A percentile compares a stretch with the other conserved stretches of the same genome.
phyloP scores from a whole-genome alignment of 64 coral and sea anemone species.

The Anthopleura sola region DNA sequence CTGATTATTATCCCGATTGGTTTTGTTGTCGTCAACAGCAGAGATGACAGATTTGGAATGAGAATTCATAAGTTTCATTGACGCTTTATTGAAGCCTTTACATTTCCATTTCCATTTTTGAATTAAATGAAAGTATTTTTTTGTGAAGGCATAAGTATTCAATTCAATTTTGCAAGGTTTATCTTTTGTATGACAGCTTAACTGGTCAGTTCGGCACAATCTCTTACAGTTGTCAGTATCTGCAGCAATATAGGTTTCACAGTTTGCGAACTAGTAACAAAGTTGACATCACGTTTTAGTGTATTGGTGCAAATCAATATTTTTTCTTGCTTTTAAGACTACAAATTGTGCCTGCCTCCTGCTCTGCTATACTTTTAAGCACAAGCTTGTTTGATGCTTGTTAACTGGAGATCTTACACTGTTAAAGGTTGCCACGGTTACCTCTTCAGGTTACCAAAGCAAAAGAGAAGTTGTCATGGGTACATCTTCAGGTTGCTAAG shows the following conservation, averaged over 20 bases:
- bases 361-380: neutral
- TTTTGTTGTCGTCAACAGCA: neutral
- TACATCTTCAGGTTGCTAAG: neutral
- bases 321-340: neutral
- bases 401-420: neutral
- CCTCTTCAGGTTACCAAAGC: neutral
- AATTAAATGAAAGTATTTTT: conserved; percentile 7
- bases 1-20: neutral
- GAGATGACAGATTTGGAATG: neutral
- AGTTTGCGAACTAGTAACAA: no score
- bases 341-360: no score
- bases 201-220: neutral
- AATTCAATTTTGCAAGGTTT: neutral
- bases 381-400: neutral
- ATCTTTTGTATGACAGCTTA: neutral
- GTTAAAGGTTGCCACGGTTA: neutral
- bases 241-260: no score
- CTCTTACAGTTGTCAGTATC: no score
- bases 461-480: neutral
- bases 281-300: no score
- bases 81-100: neutral
- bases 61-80: neutral
- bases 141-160: neutral
- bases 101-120: neutral
- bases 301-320: neutral